Conservation (phyloP, 2,888 invertebrate genomes). For the Eudemis profundana region DNA sequence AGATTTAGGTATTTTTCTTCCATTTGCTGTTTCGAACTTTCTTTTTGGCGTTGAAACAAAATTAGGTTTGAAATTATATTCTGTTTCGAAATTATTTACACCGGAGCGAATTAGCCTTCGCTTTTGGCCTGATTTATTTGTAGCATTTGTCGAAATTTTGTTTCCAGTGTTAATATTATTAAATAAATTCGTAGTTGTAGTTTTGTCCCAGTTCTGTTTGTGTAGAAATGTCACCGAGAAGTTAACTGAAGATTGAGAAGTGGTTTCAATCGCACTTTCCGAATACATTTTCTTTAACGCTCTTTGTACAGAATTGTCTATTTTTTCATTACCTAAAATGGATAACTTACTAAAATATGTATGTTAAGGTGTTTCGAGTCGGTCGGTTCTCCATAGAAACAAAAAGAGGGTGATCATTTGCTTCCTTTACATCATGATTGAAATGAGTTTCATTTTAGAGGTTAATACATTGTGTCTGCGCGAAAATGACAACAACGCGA, state of each 20-base stretch:
- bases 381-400: too few relatives aligned
- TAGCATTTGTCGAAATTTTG: not conserved
- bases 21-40: not conserved
- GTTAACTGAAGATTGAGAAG: not conserved
- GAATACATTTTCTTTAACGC: not conserved
- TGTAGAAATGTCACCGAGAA: constrained; percentile 13
- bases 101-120: not conserved
- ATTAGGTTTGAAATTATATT: constrained; percentile 6
- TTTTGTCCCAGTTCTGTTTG: constrained; percentile 14
- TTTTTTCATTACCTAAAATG: not conserved
- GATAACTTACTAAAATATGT: too few relatives aligned
- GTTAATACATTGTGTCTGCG: too few relatives aligned
- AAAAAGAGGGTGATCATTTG: too few relatives aligned
- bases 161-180: not conserved
- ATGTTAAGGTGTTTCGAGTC: too few relatives aligned
- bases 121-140: not conserved
- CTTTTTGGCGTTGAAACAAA: constrained; percentile 17
- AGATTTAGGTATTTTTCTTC: not conserved
- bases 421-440: too few relatives aligned
- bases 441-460: too few relatives aligned
- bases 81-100: not conserved
- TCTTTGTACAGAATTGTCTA: not conserved
- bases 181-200: not conserved
- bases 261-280: not conserved
- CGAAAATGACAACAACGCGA: too few relatives aligned